A percentile compares a stretch with the other conserved stretches of the same genome.
Conservation (phyloP, 2,113 vertebrate species). For the Myanophis thanlyinensis region DNA sequence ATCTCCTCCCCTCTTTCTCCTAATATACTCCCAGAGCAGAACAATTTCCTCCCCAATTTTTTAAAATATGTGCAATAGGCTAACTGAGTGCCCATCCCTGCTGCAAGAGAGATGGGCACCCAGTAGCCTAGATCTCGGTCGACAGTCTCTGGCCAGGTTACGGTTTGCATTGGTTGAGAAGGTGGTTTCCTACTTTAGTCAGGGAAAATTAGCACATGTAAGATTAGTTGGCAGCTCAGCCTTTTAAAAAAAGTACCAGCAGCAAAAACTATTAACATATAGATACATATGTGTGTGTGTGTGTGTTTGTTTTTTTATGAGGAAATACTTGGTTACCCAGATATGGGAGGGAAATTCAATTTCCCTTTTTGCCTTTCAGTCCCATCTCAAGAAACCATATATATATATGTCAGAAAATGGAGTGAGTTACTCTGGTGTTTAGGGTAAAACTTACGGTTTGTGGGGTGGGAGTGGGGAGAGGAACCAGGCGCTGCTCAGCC, state of each 20-base stretch:
- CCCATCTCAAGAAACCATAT: no score
- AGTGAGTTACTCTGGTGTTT: background rate
- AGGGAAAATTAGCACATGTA: background rate
- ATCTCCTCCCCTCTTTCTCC: background rate
- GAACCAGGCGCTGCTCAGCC: background rate
- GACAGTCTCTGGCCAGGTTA: background rate
- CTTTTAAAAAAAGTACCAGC: background rate
- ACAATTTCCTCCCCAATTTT: no score
- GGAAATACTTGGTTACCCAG: no score
- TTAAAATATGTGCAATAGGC: background rate
- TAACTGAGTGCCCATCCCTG: background rate
- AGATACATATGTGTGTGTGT: no score
- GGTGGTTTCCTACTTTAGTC: background rate
- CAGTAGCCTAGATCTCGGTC: background rate
- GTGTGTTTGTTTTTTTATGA: no score
- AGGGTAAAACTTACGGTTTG: background rate
- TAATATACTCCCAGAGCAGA: background rate
- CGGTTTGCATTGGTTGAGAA: background rate
- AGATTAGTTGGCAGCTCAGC: background rate
- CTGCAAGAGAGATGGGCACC: background rate
- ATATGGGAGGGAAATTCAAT: no score
- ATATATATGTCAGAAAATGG: background rate
- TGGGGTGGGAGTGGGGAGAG: no score
- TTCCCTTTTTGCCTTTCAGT: no score
- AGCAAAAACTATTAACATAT: no score